Conservation (phyloP, 1,140 invertebrate species). For the Drosophila insularis region DNA sequence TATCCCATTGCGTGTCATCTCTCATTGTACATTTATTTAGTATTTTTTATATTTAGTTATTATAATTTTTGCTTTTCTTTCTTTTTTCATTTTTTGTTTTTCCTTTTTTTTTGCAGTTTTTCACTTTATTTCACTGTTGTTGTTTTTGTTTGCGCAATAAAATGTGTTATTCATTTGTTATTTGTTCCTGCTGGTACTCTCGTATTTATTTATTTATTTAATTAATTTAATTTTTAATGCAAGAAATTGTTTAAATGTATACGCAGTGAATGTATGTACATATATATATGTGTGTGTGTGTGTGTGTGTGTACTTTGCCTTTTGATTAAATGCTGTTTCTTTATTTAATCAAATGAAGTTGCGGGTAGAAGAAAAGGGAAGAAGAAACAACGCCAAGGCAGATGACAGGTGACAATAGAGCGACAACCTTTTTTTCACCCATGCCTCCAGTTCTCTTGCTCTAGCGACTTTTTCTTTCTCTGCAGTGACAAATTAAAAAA, state of each 20-base stretch:
- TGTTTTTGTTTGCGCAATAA: constrained; percentile 46
- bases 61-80: constrained; percentile 29
- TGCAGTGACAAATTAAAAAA: not conserved
- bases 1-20: constrained; percentile 51
- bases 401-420: constrained; percentile 26
- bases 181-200: constrained; percentile 57
- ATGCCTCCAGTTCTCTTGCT: not conserved
- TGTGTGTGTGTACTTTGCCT: constrained; percentile 58
- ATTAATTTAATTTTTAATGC: constrained; percentile 70
- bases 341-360: constrained; percentile 73
- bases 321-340: constrained; percentile 75
- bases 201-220: constrained; percentile 73
- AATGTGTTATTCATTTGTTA: constrained; percentile 63
- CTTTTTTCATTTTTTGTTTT: constrained; percentile 18
- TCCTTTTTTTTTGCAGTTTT: not conserved
- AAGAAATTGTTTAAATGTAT: constrained; percentile 23
- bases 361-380: constrained; percentile 1
- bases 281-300: constrained; percentile 22
- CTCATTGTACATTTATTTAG: not conserved
- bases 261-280: too few species aligned
- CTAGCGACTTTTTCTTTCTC: not conserved
- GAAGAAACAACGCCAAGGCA: constrained; percentile 16
- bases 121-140: not conserved
- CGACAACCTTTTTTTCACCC: constrained; percentile 11
- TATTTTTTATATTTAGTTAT: not conserved